Percentiles rank a stretch among this genome's conserved stretches.
phyloP scores from a whole-genome alignment of 2,797 vertebrate species.

The Danionella dracula region DNA sequence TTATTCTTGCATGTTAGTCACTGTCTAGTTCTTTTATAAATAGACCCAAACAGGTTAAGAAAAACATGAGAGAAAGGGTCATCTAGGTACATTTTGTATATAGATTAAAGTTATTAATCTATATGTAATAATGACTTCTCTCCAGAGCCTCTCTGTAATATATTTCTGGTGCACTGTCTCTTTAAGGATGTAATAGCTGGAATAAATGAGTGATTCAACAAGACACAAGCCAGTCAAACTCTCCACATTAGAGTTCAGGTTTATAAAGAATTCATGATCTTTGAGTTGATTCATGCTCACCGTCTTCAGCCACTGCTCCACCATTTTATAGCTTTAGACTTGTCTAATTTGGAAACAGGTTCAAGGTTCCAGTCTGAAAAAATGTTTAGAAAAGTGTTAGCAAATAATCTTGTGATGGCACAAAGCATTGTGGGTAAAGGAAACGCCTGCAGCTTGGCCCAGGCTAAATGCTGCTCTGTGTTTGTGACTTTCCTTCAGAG shows the following conservation, averaged over 20 bases:
- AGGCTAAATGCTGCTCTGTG: constrained; percentile 28
- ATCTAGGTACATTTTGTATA: too few species aligned
- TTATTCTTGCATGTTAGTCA: too few species aligned
- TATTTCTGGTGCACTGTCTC: too few species aligned
- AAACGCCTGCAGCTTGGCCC: neutral
- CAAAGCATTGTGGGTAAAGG: constrained; percentile 10
- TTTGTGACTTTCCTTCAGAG: constrained; percentile 2
- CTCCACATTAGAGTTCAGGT: neutral
- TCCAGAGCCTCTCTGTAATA: too few species aligned
- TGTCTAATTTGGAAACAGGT: constrained; percentile 2
- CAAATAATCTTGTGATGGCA: constrained; percentile 12
- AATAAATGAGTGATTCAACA: neutral
- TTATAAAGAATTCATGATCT: neutral
- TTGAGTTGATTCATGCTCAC: neutral
- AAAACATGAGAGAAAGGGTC: too few species aligned
- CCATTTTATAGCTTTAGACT: constrained; percentile 22
- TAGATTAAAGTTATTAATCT: too few species aligned
- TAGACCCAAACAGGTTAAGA: too few species aligned
- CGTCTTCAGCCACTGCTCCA: too few species aligned
- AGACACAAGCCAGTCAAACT: neutral
- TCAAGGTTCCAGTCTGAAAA: constrained; percentile 19
- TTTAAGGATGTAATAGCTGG: neutral
- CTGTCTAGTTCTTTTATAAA: too few species aligned
- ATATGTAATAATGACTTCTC: too few species aligned
- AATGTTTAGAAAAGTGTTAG: constrained; percentile 20